These are phyloP conservation scores for Dichetophora obliterata DNA, from an alignment of 2,888 invertebrate genomes.

Conservation along the genomic window DNA sequence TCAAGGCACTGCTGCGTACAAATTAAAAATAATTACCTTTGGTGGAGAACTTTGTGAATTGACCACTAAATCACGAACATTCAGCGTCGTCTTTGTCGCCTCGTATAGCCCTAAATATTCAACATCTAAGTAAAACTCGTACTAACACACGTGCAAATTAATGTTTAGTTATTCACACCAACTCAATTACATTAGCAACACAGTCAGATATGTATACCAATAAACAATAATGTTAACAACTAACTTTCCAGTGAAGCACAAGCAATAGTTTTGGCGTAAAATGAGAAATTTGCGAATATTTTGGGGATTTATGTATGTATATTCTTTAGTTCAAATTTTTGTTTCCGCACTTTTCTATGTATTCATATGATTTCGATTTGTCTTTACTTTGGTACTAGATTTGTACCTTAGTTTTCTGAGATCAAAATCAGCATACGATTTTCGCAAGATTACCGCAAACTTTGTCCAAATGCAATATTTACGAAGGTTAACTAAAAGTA, in stretches of 20 bases:
- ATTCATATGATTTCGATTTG: too few relatives aligned
- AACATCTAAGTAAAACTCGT: neutral
- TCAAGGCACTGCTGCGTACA: neutral
- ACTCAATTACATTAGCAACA: too few relatives aligned
- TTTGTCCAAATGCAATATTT: too few relatives aligned
- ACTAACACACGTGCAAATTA: neutral
- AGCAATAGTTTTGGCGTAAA: neutral
- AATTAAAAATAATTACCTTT: constrained; percentile 6
- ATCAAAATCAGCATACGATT: too few relatives aligned
- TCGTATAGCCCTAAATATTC: neutral
- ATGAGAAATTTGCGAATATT: neutral
- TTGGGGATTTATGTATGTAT: too few relatives aligned
- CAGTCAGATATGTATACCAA: neutral
- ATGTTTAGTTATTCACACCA: constrained; percentile 18
- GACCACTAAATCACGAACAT: constrained; percentile 20
- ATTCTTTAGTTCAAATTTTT: too few relatives aligned
- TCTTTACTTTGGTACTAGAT: too few relatives aligned
- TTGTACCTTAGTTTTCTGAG: too few relatives aligned
- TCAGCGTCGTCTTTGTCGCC: neutral
- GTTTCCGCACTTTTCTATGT: too few relatives aligned
- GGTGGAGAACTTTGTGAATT: neutral
- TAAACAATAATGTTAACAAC: neutral
- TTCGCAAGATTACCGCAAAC: too few relatives aligned
- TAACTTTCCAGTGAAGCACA: neutral
- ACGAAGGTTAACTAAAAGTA: too few relatives aligned